Percentiles rank a stretch among this genome's conserved stretches.
Evolutionary conservation across 1,140 invertebrate genomes (phyloP).

Genomic region (Bradynema listronoti): DNA sequence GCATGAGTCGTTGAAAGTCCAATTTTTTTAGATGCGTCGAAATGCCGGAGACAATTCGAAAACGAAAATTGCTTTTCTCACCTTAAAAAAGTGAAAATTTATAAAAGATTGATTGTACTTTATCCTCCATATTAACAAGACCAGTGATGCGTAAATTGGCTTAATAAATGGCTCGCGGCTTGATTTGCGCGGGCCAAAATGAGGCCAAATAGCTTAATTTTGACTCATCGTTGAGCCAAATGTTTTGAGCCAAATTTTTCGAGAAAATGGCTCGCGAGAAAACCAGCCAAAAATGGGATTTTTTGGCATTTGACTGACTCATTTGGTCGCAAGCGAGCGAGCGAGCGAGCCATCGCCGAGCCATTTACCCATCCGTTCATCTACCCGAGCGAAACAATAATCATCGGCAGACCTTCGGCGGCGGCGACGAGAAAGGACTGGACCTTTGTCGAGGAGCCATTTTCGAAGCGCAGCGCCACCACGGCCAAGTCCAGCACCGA

Average conservation of each 20-base stretch:
- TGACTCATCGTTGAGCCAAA: too few species aligned
- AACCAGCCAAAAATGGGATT: too few species aligned
- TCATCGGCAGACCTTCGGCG: slow-evolving; percentile 5
- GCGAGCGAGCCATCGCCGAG: too few species aligned
- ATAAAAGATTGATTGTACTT: neutral
- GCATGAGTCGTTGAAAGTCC: slow-evolving; percentile 32
- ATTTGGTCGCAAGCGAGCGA: too few species aligned
- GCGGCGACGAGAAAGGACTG: slow-evolving; percentile 38
- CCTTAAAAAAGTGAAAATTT: slow-evolving; percentile 13
- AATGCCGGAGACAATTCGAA: slow-evolving; percentile 35
- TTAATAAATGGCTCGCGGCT: neutral
- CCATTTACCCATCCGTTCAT: too few species aligned
- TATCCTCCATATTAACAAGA: neutral
- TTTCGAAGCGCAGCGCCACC: slow-evolving; percentile 38
- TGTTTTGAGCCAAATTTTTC: too few species aligned
- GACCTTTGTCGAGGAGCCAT: slow-evolving; percentile 18
- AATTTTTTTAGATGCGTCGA: slow-evolving; percentile 23
- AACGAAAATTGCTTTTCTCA: slow-evolving; percentile 12
- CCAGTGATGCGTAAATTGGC: neutral
- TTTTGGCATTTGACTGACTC: too few species aligned
- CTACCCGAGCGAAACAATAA: too few species aligned
- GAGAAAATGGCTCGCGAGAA: too few species aligned
- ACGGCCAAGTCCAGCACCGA: slow-evolving; percentile 35
- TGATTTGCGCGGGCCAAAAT: too few species aligned
- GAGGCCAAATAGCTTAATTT: too few species aligned